phyloP scores from a whole-genome alignment of 2,888 invertebrate genomes.

The Drosophila anomelani region DNA sequence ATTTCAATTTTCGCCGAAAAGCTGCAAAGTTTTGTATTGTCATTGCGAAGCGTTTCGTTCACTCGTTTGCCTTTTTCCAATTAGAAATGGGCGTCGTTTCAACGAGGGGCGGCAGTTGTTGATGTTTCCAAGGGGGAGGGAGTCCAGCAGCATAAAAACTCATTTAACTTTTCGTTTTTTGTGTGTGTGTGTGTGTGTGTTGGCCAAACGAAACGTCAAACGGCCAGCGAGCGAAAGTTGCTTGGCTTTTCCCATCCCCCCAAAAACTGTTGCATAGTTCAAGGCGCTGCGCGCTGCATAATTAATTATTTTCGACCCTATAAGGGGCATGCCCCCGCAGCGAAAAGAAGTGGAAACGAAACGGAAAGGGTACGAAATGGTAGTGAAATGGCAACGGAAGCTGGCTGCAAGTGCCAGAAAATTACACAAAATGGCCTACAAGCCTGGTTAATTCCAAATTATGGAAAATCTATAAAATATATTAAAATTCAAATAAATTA shows the following conservation, averaged over 20 bases:
- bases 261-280: constrained; percentile 77
- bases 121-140: neutral
- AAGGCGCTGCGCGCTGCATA: constrained; percentile 60
- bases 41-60: constrained; percentile 56
- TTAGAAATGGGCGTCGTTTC: constrained; percentile 65
- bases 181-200: neutral
- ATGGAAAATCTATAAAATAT: neutral
- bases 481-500: neutral
- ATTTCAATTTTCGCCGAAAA: constrained; percentile 75
- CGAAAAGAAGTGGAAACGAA: constrained; percentile 5
- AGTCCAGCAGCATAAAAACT: constrained; percentile 72
- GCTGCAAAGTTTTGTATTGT: constrained; percentile 78
- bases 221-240: constrained; percentile 45
- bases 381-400: neutral
- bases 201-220: constrained; percentile 74
- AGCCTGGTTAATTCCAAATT: no score
- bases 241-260: neutral
- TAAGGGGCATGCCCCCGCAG: constrained; percentile 7
- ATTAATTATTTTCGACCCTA: constrained; percentile 64
- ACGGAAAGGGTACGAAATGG: neutral
- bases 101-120: constrained; percentile 12
- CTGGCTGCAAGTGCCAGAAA: neutral
- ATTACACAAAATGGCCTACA: neutral
- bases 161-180: constrained; percentile 74
- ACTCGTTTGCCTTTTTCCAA: constrained; percentile 76